Conservation (phyloP, 1,140 invertebrate genomes). For the Eumaeus atala region DNA sequence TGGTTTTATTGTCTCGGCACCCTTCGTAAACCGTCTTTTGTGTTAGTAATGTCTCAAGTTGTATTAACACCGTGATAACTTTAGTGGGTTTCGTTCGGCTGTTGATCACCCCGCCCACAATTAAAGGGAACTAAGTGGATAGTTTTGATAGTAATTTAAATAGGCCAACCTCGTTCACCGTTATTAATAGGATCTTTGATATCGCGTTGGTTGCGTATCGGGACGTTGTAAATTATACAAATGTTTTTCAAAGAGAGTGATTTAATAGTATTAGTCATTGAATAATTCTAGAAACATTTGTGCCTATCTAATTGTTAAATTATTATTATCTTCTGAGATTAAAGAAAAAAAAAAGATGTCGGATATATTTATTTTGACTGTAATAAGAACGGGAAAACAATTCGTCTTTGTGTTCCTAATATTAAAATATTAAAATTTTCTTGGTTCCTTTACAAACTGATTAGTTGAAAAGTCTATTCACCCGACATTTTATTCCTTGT, state of each 20-base stretch:
- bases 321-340: no score
- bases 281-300: no score
- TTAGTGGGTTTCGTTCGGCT: constrained; percentile 41
- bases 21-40: constrained; percentile 60
- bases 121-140: constrained; percentile 44
- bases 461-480: no score
- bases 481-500: no score
- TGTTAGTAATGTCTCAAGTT: constrained; percentile 67
- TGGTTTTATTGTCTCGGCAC: constrained; percentile 63
- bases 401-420: no score
- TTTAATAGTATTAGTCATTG: no score
- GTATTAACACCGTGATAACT: constrained; percentile 65
- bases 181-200: constrained; percentile 16
- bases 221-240: constrained; percentile 5
- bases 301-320: no score
- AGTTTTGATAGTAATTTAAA: constrained; percentile 64
- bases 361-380: no score
- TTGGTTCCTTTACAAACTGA: no score
- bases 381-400: no score
- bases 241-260: neutral
- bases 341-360: no score
- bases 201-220: constrained; percentile 6
- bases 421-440: no score
- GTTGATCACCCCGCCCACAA: constrained; percentile 40
- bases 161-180: constrained; percentile 37